These are phyloP conservation scores for Uloborus diversus DNA, from an alignment of 1,140 invertebrate genomes.

Conservation along the genomic window DNA sequence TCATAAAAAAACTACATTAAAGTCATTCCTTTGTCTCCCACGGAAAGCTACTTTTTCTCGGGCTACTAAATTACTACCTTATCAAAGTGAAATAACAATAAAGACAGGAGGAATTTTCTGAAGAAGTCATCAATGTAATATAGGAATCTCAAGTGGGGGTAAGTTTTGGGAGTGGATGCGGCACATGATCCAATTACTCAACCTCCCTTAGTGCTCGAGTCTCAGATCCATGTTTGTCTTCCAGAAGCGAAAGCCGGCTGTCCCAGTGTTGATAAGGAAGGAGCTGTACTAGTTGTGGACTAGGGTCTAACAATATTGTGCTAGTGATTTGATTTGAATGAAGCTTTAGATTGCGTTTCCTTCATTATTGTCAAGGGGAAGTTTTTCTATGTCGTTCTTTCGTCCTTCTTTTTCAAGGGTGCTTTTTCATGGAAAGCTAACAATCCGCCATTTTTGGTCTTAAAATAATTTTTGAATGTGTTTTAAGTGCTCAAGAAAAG, in stretches of 20 bases:
- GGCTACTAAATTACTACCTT: neutral
- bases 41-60: neutral
- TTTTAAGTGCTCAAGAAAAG: no score
- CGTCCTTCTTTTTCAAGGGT: constrained; percentile 8
- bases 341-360: constrained; percentile 35
- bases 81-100: constrained; percentile 36
- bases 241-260: constrained; percentile 22
- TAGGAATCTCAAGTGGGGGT: constrained; percentile 15
- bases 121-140: constrained; percentile 42
- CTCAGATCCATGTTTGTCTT: constrained; percentile 42
- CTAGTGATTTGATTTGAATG: constrained; percentile 49
- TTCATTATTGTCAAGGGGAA: constrained; percentile 33
- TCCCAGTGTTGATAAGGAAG: constrained; percentile 42
- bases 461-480: no score
- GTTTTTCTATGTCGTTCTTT: neutral
- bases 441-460: constrained; percentile 2
- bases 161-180: neutral
- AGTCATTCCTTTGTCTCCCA: neutral
- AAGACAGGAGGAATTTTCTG: constrained; percentile 26
- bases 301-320: constrained; percentile 30
- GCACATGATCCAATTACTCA: constrained; percentile 47
- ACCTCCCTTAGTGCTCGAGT: constrained; percentile 34
- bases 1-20: neutral
- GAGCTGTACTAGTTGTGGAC: constrained; percentile 17
- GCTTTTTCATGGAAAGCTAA: neutral